phyloP scores from a whole-genome alignment of 2,888 invertebrate species.

The Colostygia pectinataria region DNA sequence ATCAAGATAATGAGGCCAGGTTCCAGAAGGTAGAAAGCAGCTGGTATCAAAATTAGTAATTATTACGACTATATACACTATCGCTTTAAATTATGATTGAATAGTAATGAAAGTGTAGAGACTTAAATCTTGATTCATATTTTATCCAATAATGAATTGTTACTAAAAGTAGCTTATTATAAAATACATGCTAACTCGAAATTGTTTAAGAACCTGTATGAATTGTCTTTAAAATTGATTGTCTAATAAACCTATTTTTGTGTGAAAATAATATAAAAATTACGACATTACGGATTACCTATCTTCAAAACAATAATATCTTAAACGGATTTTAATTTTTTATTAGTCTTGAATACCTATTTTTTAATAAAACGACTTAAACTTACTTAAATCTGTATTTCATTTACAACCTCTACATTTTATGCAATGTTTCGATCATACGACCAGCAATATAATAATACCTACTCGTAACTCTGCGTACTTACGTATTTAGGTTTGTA shows the following conservation, averaged over 20 bases:
- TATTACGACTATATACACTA: slow-evolving; percentile 6
- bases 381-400: slow-evolving; percentile 50
- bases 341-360: slow-evolving; percentile 76
- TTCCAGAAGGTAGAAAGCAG: slow-evolving; percentile 7
- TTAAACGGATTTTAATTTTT: slow-evolving; percentile 67
- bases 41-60: not conserved
- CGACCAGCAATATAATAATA: too few species aligned
- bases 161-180: slow-evolving; percentile 2
- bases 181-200: slow-evolving; percentile 4
- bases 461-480: too few species aligned
- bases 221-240: not conserved
- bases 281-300: not conserved
- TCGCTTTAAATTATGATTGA: slow-evolving; percentile 7
- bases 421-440: too few species aligned
- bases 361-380: slow-evolving; percentile 78
- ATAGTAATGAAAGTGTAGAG: slow-evolving; percentile 1
- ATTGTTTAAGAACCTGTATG: not conserved
- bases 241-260: slow-evolving; percentile 48
- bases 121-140: slow-evolving; percentile 3
- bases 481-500: too few species aligned
- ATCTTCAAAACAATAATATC: slow-evolving; percentile 31
- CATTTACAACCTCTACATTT: slow-evolving; percentile 39
- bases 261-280: slow-evolving; percentile 36
- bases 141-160: slow-evolving; percentile 2
- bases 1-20: slow-evolving; percentile 24